Conservation (phyloP, 2,113 vertebrate genomes). For the Macroglossus sobrinus region DNA sequence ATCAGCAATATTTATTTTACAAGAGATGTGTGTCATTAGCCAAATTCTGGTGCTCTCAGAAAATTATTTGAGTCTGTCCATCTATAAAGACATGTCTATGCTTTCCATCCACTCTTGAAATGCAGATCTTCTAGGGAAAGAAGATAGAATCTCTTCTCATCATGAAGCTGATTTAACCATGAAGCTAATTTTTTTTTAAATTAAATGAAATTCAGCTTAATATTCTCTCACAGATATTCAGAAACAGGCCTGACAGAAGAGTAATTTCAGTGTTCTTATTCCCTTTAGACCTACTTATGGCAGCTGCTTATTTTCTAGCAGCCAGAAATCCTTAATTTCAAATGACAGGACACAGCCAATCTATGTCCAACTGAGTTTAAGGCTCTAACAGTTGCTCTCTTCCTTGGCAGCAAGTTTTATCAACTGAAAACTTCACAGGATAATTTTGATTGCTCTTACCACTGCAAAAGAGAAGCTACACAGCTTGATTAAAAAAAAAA, state of each 20-base stretch:
- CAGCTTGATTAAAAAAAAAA: neutral
- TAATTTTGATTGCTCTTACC: slow-evolving; percentile 17
- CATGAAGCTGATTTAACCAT: neutral
- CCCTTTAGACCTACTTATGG: neutral
- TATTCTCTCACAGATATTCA: neutral
- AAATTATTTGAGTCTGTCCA: neutral
- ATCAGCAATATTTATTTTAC: neutral
- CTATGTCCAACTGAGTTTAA: neutral
- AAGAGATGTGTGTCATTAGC: neutral
- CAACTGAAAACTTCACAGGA: slow-evolving; percentile 1
- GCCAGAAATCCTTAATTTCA: slow-evolving; percentile 6
- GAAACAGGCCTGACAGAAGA: neutral
- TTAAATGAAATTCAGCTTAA: neutral
- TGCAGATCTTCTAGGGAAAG: neutral
- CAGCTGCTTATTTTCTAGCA: neutral
- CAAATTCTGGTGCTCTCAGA: neutral
- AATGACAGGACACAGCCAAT: neutral
- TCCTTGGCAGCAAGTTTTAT: neutral
- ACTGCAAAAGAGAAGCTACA: slow-evolving; percentile 14
- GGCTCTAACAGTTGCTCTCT: neutral
- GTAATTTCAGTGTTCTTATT: neutral
- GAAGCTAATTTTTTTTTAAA: neutral
- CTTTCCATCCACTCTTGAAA: neutral
- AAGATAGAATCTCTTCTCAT: neutral
- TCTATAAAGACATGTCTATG: neutral